Evolutionary conservation across 2,113 vertebrate species (phyloP), one percentile per base, ranked within the genome.

Genomic region (Burhinus oedicnemus): DNA sequence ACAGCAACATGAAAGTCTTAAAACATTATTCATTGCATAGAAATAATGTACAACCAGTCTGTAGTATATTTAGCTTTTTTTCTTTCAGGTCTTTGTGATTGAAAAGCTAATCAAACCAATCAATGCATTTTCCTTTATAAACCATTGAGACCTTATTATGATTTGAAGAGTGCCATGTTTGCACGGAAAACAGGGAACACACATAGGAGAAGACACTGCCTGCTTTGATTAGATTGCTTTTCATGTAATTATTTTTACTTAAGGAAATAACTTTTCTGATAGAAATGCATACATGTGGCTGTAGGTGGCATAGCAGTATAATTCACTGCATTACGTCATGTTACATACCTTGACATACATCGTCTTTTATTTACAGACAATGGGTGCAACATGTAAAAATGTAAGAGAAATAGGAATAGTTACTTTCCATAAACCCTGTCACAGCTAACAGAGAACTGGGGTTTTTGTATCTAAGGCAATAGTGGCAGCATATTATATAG

Each of bases 241-340:
- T 83, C 62, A 13, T 83, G 75, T 42, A 83, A 95, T 87, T 84
- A 74, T 27, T 93, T 95, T 92, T 87, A 62, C 19, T 17, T 30
- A 87, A 85, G 76, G 38, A 95, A 83, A 38, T 29, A 57, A 25
- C 12, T 90, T 89, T 94, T 69, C 80, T 86, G 45, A 61, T 60
- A 96, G 83, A 97, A 96, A 96, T 96, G 70, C 96, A 87, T 95
- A 45, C 45, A 57, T 84, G 76, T 71, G 89, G 79, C 97, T 98
- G 97, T 97, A 98, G 96, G 79, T 97, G 96, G 97, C 97, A 97
- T 86, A 97, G 94, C 74, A 94, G 96, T 86, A 96, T 95, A 96
- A 96, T 93, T 96, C 89, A 95, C 47, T 74, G 65, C 51, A 26
- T 82, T 83, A 64, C 16, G 25, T 74, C 58, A 51, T 18, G 16